Evolutionary conservation across 2,888 invertebrate genomes (phyloP).

Genomic region (Aproaerema taeniolella): DNA sequence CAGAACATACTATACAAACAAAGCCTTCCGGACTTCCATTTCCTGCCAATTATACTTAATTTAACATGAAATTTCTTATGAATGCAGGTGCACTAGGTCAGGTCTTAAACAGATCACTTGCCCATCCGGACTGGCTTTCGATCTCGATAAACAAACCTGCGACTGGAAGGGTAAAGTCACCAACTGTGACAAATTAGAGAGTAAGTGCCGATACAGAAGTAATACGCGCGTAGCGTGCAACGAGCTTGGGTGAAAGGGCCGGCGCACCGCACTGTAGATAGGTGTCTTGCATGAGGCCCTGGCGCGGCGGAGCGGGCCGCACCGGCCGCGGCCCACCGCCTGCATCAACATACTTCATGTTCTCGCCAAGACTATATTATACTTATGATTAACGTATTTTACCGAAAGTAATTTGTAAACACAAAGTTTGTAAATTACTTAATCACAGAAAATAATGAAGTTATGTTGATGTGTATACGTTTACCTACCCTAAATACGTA

Average conservation of each 20-base stretch:
- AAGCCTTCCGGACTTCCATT: conserved; percentile 65
- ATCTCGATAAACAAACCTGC: conserved; percentile 98
- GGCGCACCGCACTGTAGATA: conserved; percentile 72
- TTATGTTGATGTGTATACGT: no score
- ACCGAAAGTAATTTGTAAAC: no score
- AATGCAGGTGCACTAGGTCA: conserved; percentile 93
- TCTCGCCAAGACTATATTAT: conserved; percentile 9
- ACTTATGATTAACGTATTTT: not conserved
- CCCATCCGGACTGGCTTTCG: conserved; percentile 97
- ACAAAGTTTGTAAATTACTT: no score
- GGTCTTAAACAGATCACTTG: conserved; percentile 98
- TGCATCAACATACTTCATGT: conserved; percentile 51
- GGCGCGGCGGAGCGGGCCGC: conserved; percentile 33
- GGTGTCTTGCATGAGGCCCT: conserved; percentile 69
- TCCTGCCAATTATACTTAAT: conserved; percentile 54
- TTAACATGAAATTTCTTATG: conserved; percentile 74
- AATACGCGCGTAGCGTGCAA: conserved; percentile 71
- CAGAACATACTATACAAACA: conserved; percentile 32
- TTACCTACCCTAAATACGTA: no score
- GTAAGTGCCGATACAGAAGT: conserved; percentile 84
- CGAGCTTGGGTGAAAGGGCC: conserved; percentile 74
- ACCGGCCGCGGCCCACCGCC: conserved; percentile 35
- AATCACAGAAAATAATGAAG: no score
- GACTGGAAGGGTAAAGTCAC: conserved; percentile 99
- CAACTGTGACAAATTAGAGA: conserved; percentile 97